Evolutionary conservation across 2,888 invertebrate genomes (phyloP), one percentile per base, ranked within the genome.

Genomic region (Agrotis exclamationis): DNA sequence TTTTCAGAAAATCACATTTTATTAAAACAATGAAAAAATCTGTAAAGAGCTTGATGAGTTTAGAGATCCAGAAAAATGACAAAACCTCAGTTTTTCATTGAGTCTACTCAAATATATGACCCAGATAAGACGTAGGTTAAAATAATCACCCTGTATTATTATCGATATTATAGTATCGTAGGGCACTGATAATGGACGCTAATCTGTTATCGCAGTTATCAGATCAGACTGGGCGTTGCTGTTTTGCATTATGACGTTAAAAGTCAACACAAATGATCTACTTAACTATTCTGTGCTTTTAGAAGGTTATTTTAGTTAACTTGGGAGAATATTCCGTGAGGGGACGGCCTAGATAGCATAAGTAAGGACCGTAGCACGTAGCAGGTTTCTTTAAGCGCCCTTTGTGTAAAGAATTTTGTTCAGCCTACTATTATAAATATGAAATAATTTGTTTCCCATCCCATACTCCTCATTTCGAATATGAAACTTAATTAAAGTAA

Each of bases 151-250:
- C 51, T 79, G 78, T 78, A 53, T 70, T 66, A 9, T n/a, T n/a
- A n/a, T n/a, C n/a, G 24, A 33, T 64, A 48, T 70, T 57, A 63
- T 63, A 39, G 48, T 33, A 45, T 16, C 51, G 20, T 57, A 64
- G 16, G 20, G 33, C 33, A 58, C 56, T 72, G 76, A 81, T 79
- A 85, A 79, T 64, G 20, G 56, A 64, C 59, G 58, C 59, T 51
- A 64, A 73, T 75, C 66, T 64, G 68, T 80, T 78, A 80, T 69
- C 72, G 60, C 11, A 60, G 48, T 28, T 68, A 74, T 73, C 68
- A 47, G 51, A 79, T 70, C 60, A 44, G 39, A 63, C n/a, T 57
- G 7, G 63, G 59, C 70, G 56, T 53, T 56, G 2, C 33, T 39
- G 48, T 63, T 79, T 59, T 63, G 48, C 70, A 63, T 70, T 79